Evolutionary conservation across 2,888 invertebrate species (phyloP).

Genomic region (Tinea semifulvella): DNA sequence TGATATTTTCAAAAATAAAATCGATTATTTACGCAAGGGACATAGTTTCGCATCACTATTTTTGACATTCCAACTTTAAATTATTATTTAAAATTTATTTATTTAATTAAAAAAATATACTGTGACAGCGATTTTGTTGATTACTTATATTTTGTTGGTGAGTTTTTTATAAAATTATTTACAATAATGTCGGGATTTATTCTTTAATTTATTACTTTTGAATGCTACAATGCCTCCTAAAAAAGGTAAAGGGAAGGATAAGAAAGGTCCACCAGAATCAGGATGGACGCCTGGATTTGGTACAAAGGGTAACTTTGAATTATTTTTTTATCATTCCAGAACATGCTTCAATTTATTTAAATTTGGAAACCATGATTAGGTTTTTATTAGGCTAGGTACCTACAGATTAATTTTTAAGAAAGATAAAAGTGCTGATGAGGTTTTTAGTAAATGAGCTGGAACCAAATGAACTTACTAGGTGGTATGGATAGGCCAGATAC

Average conservation of each 20-base stretch:
- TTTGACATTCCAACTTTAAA: background rate
- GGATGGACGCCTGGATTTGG: constrained; percentile 59
- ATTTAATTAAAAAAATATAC: too few relatives aligned
- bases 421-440: too few relatives aligned
- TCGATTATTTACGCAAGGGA: background rate
- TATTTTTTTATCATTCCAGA: too few relatives aligned
- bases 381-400: too few relatives aligned
- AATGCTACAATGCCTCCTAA: constrained; percentile 36
- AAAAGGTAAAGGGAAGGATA: constrained; percentile 31
- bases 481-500: too few relatives aligned
- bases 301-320: constrained; percentile 43
- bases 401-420: too few relatives aligned
- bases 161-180: constrained; percentile 17
- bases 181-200: constrained; percentile 38
- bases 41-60: constrained; percentile 4
- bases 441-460: too few relatives aligned
- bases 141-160: constrained; percentile 29
- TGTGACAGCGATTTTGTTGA: background rate
- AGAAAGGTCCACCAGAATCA: constrained; percentile 50
- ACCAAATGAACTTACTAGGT: too few relatives aligned
- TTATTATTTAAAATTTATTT: background rate
- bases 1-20: too few relatives aligned
- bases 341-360: too few relatives aligned
- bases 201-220: constrained; percentile 25
- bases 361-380: too few relatives aligned